A percentile compares a stretch with the other conserved stretches of the same genome.
phyloP scores from a whole-genome alignment of 2,797 vertebrate genomes.

The Uromys caudimaculatus region DNA sequence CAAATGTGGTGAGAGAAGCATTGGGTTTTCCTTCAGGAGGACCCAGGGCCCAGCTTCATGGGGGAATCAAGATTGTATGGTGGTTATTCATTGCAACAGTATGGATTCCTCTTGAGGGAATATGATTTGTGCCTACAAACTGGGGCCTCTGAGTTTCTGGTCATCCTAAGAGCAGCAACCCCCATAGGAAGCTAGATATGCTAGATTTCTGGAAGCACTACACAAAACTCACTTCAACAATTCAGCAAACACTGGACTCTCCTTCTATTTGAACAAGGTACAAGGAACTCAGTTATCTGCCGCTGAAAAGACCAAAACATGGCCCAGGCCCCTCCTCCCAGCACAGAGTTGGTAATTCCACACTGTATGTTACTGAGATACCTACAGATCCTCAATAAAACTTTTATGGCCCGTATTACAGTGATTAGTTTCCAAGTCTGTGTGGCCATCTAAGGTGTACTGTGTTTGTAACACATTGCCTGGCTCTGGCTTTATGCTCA shows the following conservation, averaged over 20 bases:
- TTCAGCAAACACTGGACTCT: neutral
- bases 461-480: slow-evolving; percentile 61
- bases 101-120: neutral
- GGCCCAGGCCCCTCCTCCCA: neutral
- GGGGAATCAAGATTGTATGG: neutral
- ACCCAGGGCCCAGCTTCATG: neutral
- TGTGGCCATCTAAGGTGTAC: slow-evolving; percentile 73
- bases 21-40: neutral
- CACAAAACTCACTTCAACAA: neutral
- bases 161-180: neutral
- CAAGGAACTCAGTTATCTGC: slow-evolving; percentile 38
- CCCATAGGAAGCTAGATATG: neutral
- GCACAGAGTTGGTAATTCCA: slow-evolving; percentile 59
- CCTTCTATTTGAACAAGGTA: neutral
- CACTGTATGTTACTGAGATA: slow-evolving; percentile 55
- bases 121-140: accelerated
- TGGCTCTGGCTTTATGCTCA: slow-evolving; percentile 35
- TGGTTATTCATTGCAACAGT: neutral
- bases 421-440: slow-evolving; percentile 75
- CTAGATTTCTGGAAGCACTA: neutral
- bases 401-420: slow-evolving; percentile 72
- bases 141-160: neutral
- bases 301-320: neutral
- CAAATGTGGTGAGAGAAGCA: neutral
- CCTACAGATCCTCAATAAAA: slow-evolving; percentile 75